Evolutionary conservation across 2,113 vertebrate species (phyloP).

Genomic region (Cyprinus carpio): DNA sequence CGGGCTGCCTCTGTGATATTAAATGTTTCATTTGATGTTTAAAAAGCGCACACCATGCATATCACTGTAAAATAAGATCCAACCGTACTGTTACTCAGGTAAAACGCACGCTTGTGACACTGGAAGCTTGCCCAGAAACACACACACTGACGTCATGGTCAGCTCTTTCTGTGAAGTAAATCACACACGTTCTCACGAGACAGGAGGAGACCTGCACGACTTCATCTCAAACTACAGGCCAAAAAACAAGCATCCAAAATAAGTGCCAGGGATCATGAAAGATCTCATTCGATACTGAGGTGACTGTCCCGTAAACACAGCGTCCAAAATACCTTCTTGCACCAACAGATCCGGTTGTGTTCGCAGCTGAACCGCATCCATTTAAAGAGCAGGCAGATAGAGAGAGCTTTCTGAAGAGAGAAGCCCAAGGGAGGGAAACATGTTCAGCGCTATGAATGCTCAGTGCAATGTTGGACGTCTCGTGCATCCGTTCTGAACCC

Average conservation of each 20-base stretch:
- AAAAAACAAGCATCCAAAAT: constrained; percentile 24
- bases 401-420: constrained; percentile 10
- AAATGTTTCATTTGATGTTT: constrained; percentile 47
- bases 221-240: not conserved
- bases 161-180: not conserved
- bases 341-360: constrained; percentile 49
- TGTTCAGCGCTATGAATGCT: constrained; percentile 35
- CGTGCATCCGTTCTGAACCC: not conserved
- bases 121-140: constrained; percentile 34
- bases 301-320: constrained; percentile 8
- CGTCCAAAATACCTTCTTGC: constrained; percentile 20
- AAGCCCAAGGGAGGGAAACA: not conserved
- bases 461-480: not conserved
- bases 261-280: constrained; percentile 29
- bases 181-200: not conserved
- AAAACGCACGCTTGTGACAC: constrained; percentile 31
- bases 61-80: constrained; percentile 46
- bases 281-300: constrained; percentile 28
- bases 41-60: constrained; percentile 31
- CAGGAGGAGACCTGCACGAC: constrained; percentile 7
- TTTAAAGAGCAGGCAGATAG: constrained; percentile 44
- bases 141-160: not conserved
- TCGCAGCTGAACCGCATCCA: constrained; percentile 24
- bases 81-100: constrained; percentile 55
- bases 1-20: constrained; percentile 23